Base-by-base conservation (phyloP, 1,140 invertebrate species). In the Drosophila malerkotliana region DNA sequence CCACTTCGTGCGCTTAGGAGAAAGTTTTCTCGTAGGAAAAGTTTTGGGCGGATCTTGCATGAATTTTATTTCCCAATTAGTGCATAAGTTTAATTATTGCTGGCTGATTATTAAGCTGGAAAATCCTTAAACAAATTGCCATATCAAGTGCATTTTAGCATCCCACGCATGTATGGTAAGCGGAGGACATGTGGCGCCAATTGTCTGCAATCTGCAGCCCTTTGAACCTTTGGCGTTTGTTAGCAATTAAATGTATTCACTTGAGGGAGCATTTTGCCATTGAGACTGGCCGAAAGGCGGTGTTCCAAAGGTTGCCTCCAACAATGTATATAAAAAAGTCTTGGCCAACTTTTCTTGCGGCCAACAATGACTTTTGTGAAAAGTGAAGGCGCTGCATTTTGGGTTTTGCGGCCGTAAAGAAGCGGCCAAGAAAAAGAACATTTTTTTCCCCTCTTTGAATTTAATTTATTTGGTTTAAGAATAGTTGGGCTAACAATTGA, bases 221-320 rank as follows among this genome's bases (percentile, higher is more conserved):
- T 44, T 49, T 39, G 18, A 73, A 45, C 54, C 51, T 57, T 74
- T 77, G 60, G 54, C 76, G 55, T 83, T 85, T 79, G 62, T 78
- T 82, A 87, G 82, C 83, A 87, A 87, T 87, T 87, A 87, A 87
- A 87, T 88, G 62, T 82, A 72, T 82, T 87, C 83, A 87, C 83
- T 82, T 88, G 58, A 88, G 49, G 62, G 56, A 63, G 63, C 73
- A 78, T 69, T 75, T 72, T 75, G 45, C 57, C 57, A 77, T 85
- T 85, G 57, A 83, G 37, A 60, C 54, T 26, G 41, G 56, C 45
- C 64, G 2, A 68, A 69, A 71, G 64, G 32, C 64, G 44, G 28
- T 32, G 21, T 37, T 47, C 14, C 62, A 69, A 69, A 69, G 62
- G 66, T 68, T 67, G 49, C 61, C 62, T 49, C 14, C 30, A 57